phyloP scores from a whole-genome alignment of 1,140 invertebrate genomes.

The Nephila pilipes region DNA sequence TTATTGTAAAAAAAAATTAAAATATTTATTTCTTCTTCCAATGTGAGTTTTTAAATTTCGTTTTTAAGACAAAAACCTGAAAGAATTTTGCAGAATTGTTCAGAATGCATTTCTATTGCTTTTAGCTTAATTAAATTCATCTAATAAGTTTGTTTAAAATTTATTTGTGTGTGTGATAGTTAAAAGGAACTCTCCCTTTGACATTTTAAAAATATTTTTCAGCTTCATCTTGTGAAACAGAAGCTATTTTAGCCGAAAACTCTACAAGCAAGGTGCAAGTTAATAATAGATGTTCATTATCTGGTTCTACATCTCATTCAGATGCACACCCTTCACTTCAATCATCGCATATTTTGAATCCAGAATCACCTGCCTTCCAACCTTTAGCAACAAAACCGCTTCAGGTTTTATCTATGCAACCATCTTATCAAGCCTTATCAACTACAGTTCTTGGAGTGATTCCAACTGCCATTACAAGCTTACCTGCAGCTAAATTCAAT shows the following conservation, averaged over 20 bases:
- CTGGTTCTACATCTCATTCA: neutral
- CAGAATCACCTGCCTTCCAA: constrained; percentile 78
- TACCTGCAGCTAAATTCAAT: constrained; percentile 47
- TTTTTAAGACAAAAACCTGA: too few species aligned
- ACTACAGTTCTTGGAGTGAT: constrained; percentile 47
- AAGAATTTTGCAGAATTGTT: too few species aligned
- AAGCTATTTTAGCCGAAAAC: neutral
- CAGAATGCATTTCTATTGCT: too few species aligned
- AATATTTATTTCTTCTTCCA: too few species aligned
- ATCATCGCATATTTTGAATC: constrained; percentile 67
- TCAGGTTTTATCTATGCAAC: constrained; percentile 52
- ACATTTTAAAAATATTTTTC: neutral
- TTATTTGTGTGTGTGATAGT: too few species aligned
- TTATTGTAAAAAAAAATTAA: too few species aligned
- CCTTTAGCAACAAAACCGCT: constrained; percentile 62
- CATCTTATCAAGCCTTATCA: constrained; percentile 37
- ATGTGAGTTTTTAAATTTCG: too few species aligned
- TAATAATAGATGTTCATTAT: constrained; percentile 24
- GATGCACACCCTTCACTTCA: neutral
- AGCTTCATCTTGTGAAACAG: neutral
- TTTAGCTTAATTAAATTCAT: too few species aligned
- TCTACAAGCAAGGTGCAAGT: neutral
- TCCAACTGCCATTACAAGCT: constrained; percentile 46
- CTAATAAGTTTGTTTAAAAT: too few species aligned
- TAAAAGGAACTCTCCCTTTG: too few species aligned